These are phyloP conservation scores for Terrapene triunguis DNA, from an alignment of 2,113 vertebrate genomes.

Conservation along the genomic window DNA sequence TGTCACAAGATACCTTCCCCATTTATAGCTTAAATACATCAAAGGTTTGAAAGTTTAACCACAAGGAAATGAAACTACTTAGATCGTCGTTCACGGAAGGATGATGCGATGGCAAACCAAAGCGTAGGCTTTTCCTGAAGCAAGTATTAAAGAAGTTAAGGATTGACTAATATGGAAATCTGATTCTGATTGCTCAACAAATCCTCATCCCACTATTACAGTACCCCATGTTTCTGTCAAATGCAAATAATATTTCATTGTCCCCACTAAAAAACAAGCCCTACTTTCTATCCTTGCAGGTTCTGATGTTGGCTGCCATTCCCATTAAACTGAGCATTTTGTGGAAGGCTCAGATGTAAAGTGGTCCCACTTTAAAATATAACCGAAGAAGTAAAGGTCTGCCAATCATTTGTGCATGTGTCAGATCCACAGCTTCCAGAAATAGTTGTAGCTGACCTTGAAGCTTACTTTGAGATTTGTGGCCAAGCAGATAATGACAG, in stretches of 20 bases:
- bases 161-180: background rate
- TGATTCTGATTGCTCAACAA: background rate
- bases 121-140: background rate
- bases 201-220: background rate
- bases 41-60: background rate
- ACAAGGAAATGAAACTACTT: background rate
- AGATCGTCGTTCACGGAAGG: background rate
- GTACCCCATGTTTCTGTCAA: background rate
- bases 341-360: background rate
- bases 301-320: background rate
- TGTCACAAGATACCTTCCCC: background rate
- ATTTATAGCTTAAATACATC: background rate
- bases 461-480: slow-evolving; percentile 67
- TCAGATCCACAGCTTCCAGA: slow-evolving; percentile 39
- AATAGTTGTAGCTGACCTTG: slow-evolving; percentile 68
- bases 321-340: background rate
- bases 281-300: background rate
- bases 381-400: background rate
- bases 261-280: background rate
- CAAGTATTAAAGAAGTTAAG: background rate
- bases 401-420: slow-evolving; percentile 47
- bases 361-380: background rate
- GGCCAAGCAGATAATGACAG: slow-evolving; percentile 62
- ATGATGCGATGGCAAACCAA: background rate
- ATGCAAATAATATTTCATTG: background rate